A percentile compares a stretch with the other conserved stretches of the same genome.
These are phyloP conservation scores for Priocnemis perturbator DNA, from an alignment of 2,888 invertebrate species.

Conservation along the genomic window DNA sequence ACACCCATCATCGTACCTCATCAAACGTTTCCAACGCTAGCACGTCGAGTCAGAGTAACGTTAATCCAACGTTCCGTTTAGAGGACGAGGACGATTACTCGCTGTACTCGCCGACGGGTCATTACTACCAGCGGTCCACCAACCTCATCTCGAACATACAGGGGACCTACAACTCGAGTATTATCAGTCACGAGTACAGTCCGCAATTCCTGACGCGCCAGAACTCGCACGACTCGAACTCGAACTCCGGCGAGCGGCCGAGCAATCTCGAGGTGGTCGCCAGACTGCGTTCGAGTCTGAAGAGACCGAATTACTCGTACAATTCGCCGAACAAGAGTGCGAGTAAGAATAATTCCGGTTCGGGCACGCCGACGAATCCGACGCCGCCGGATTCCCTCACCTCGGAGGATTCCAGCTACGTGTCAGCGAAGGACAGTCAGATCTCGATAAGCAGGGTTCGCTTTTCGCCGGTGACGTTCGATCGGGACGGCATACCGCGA, in stretches of 20 bases:
- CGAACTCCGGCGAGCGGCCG: slow-evolving; percentile 77
- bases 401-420: slow-evolving; percentile 92
- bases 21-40: slow-evolving; percentile 78
- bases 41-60: slow-evolving; percentile 78
- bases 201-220: slow-evolving; percentile 72
- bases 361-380: slow-evolving; percentile 87
- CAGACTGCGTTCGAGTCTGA: slow-evolving; percentile 86
- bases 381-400: slow-evolving; percentile 91
- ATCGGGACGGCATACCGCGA: slow-evolving; percentile 61
- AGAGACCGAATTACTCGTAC: slow-evolving; percentile 81
- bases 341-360: slow-evolving; percentile 80
- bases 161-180: slow-evolving; percentile 57
- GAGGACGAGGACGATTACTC: slow-evolving; percentile 79
- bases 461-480: slow-evolving; percentile 72
- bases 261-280: slow-evolving; percentile 82
- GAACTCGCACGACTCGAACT: slow-evolving; percentile 76
- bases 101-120: slow-evolving; percentile 72
- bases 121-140: slow-evolving; percentile 74
- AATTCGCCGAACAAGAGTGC: slow-evolving; percentile 77
- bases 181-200: slow-evolving; percentile 69
- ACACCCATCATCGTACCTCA: slow-evolving; percentile 80
- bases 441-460: slow-evolving; percentile 69
- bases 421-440: slow-evolving; percentile 89
- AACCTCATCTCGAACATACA: slow-evolving; percentile 61
- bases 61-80: slow-evolving; percentile 80